Percentiles rank a stretch among this genome's conserved stretches.
Evolutionary conservation across 2,888 invertebrate genomes (phyloP).

Genomic region (Pterostichus madidus): DNA sequence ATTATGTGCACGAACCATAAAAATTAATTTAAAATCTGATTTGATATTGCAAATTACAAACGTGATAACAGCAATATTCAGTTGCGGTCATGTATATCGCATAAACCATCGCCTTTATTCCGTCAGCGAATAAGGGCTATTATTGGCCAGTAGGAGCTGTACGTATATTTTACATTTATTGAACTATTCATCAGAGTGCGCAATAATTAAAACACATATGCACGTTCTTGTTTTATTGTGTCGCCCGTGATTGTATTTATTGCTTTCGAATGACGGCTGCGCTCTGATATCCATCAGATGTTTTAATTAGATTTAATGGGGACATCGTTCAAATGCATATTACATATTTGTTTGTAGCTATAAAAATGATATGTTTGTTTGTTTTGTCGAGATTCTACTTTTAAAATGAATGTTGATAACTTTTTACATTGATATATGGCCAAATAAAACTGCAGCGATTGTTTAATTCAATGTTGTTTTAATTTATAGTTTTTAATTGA

Average conservation of each 20-base stretch:
- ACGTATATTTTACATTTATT: conserved; percentile 47
- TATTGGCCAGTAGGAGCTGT: background rate
- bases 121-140: background rate
- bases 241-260: conserved; percentile 47
- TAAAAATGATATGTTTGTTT: conserved; percentile 9
- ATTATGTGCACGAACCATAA: conserved; percentile 28
- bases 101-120: background rate
- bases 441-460: background rate
- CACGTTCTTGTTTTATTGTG: conserved; percentile 42
- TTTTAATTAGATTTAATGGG: conserved; percentile 47
- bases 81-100: conserved; percentile 13
- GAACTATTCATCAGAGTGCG: conserved; percentile 45
- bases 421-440: background rate
- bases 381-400: background rate
- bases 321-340: conserved; percentile 11
- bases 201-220: conserved; percentile 52
- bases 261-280: conserved; percentile 23
- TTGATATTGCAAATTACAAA: conserved; percentile 46
- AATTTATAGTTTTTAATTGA: too few relatives aligned
- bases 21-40: conserved; percentile 61
- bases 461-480: background rate
- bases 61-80: conserved; percentile 45
- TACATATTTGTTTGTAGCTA: conserved; percentile 22
- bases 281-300: conserved; percentile 27
- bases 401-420: background rate